These are phyloP conservation scores for Julus scanicus DNA, from an alignment of 2,888 invertebrate genomes.

Conservation along the genomic window DNA sequence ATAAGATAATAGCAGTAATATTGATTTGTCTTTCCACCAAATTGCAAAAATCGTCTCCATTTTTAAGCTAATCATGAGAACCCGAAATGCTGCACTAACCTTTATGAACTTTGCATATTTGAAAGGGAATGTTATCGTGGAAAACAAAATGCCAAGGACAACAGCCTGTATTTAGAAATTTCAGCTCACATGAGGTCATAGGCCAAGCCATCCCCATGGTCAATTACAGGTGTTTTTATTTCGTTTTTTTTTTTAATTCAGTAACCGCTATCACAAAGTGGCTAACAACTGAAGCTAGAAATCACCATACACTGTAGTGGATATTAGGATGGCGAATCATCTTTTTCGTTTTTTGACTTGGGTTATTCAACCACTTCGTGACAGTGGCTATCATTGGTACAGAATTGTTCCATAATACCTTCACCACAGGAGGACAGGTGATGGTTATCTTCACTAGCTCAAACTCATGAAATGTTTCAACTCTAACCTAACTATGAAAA, in stretches of 20 bases:
- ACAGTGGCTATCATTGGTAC: too few relatives aligned
- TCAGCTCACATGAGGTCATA: neutral
- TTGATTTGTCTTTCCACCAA: neutral
- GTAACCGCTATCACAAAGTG: neutral
- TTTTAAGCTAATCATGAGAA: neutral
- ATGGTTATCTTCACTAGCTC: neutral
- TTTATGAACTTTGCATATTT: neutral
- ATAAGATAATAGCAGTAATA: neutral
- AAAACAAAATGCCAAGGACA: neutral
- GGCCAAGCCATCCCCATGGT: neutral
- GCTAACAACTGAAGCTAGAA: too few relatives aligned
- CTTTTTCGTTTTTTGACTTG: too few relatives aligned
- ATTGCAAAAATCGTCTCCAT: neutral
- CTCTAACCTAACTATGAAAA: neutral
- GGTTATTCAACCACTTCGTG: too few relatives aligned
- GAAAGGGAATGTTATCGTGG: neutral
- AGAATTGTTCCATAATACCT: neutral
- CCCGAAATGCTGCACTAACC: neutral
- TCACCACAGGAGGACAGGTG: neutral
- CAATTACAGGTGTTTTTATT: neutral
- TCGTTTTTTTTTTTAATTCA: neutral
- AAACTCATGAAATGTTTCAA: neutral
- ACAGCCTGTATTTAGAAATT: neutral
- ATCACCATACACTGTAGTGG: too few relatives aligned
- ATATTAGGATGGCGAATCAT: too few relatives aligned